Base-by-base conservation (phyloP, 2,113 vertebrate genomes). In the Cheilinus undulatus region DNA sequence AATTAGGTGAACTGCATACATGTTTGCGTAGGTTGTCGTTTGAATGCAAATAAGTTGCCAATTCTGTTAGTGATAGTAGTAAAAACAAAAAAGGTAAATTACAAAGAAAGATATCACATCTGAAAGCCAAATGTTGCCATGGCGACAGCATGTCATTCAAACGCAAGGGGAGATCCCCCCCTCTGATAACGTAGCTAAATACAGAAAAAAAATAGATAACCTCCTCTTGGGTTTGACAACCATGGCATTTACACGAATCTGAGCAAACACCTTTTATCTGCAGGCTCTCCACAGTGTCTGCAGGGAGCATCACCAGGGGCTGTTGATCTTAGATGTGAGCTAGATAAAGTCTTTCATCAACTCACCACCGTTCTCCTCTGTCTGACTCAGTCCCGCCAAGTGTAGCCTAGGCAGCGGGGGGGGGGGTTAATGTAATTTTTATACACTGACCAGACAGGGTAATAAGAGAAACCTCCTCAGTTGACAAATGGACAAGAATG, bases 251-350 rank as follows among this genome's bases (percentile, higher is more conserved):
- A 91, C 80, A 74, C 57, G 56, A 87, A 91, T 91, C 87, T 90
- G 74, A 89, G 86, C 77, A 92, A 91, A 91, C 88, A 86, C 4
- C 32, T 63, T 88, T 92, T 91, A 89, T 92, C 86, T 85, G 75
- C 27, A 7, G 73, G 69, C 76, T 57, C 87, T 85, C 69, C 32
- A 23, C 71, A 3, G 80, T 66, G 73, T 76, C 87, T 80, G 86
- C 40, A 42, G 83, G 73, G 82, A 78, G 79, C 72, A 86, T 89
- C 87, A 68, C 62, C 42, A 40, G 54, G 42, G 36, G 51, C 63
- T 91, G 91, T 92, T 91, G 87, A 91, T 88, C 87, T 89, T 86
- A 91, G 89, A 91, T 89, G 80, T 61, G 34, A 13, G 30, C 11
- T 8, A 84, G 86, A 91, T 89, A 88, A 91, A 78, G 30, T 69